Evolutionary conservation across 2,888 invertebrate genomes (phyloP).

Genomic region (Liodrosophila aerea): DNA sequence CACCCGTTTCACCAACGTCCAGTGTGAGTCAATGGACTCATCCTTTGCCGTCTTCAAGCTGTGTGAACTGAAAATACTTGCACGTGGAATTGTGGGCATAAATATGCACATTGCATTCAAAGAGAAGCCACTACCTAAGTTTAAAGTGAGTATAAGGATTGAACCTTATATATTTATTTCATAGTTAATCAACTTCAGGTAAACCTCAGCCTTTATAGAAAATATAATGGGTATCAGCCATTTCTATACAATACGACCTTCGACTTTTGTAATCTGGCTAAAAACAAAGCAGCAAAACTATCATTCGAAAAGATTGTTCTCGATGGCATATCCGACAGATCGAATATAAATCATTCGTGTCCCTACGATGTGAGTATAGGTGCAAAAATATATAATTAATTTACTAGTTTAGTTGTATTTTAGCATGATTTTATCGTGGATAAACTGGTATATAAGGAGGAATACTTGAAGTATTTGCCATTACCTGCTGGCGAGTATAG

Average conservation of each 20-base stretch:
- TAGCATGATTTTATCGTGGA: constrained; percentile 20
- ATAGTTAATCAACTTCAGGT: no score
- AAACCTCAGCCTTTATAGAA: constrained; percentile 20
- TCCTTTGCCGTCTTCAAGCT: neutral
- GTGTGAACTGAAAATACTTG: constrained; percentile 22
- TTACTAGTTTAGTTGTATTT: neutral
- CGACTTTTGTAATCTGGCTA: constrained; percentile 22
- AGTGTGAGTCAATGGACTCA: constrained; percentile 21
- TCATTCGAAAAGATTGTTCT: neutral
- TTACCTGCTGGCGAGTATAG: constrained; percentile 26
- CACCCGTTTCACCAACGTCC: constrained; percentile 6
- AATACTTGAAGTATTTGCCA: constrained; percentile 5
- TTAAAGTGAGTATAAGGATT: neutral
- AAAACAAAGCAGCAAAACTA: neutral
- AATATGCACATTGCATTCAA: neutral
- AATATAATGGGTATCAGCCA: constrained; percentile 25
- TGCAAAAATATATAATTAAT: neutral
- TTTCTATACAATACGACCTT: constrained; percentile 23
- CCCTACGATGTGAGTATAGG: constrained; percentile 13
- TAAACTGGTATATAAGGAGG: constrained; percentile 4
- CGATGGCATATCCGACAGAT: accelerated
- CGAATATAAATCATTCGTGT: constrained; percentile 35
- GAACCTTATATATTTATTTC: no score
- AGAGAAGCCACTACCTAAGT: neutral
- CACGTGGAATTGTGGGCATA: constrained; percentile 11